phyloP scores from a whole-genome alignment of 2,113 vertebrate species.

The Galeopterus variegatus region DNA sequence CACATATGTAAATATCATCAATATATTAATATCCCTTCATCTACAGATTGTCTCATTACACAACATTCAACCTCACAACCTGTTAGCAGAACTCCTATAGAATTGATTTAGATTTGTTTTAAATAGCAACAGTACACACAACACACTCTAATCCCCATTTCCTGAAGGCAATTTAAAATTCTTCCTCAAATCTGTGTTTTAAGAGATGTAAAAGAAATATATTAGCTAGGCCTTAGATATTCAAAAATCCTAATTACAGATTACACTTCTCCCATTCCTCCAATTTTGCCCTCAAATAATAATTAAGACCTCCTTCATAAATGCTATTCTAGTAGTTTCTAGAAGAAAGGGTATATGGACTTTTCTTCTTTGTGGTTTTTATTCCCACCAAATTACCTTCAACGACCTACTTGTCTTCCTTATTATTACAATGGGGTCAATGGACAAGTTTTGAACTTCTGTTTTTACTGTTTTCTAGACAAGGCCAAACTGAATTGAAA shows the following conservation, averaged over 20 bases:
- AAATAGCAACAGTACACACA: not conserved
- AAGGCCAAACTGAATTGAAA: not conserved
- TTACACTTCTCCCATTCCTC: not conserved
- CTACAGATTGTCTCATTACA: not conserved
- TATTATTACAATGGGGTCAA: not conserved
- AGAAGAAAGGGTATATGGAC: not conserved
- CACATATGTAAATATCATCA: not conserved
- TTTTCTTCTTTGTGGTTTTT: not conserved
- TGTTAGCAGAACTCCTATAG: not conserved
- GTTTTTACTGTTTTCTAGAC: not conserved
- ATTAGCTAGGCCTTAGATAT: not conserved
- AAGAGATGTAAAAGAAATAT: not conserved
- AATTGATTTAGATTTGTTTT: not conserved
- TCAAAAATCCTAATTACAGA: not conserved
- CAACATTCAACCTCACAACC: not conserved
- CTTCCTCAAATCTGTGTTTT: conserved; percentile 20
- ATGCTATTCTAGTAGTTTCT: not conserved
- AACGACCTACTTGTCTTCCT: not conserved
- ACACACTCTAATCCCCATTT: not conserved
- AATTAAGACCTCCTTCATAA: not conserved
- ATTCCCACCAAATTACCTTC: not conserved
- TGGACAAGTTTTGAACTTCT: not conserved
- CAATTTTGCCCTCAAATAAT: not conserved
- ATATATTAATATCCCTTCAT: not conserved
- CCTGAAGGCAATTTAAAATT: not conserved